Evolutionary conservation across 2,113 vertebrate species (phyloP), one percentile per base, ranked within the genome.

Genomic region (Malurus cyaneus): DNA sequence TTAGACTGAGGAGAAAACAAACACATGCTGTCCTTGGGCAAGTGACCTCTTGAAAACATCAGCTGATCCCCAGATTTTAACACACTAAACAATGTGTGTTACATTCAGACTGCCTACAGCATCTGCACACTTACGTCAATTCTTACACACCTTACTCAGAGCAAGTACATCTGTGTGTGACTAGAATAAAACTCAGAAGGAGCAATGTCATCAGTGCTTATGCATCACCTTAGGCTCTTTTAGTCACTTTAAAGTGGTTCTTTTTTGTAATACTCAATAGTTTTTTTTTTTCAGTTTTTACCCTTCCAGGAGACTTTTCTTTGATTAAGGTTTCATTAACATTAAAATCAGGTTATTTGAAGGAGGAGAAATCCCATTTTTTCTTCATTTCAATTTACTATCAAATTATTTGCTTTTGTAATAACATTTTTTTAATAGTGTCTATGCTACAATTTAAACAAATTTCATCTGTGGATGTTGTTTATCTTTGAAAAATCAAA

Each of bases 371-470:
- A 91, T 79, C 19, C 23, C 21, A 44, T 83, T 86, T 92, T 39
- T 61, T 91, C 64, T 53, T 84, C 15, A 62, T 65, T 96, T 73
- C 52, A 57, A 61, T 65, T 93, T 65, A 50, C 46, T 73, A 44
- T 53, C 11, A 52, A 76, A 50, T 80, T 32, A 54, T 78, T 92
- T 1, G 1, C 24, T 80, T 74, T 69, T 84, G 11, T 61, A 80
- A 16, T 61, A 83, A 46, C 34, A 54, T 32, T 73, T 84, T 82
- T 80, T 61, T 49, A 28, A 18, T 39, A 29, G 39, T 1, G 1
- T 47, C 82, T 74, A 29, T 54, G 26, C 34, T 70, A 41, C 46
- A 49, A 2, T 87, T 74, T 52, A 41, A 81, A 84, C 24, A 44
- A 80, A 61, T 57, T 65, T 23, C 19, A 56, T 44, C 44, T 76